Evolutionary conservation across 2,797 vertebrate genomes (phyloP).

Genomic region (Acanthurus leucopareius): DNA sequence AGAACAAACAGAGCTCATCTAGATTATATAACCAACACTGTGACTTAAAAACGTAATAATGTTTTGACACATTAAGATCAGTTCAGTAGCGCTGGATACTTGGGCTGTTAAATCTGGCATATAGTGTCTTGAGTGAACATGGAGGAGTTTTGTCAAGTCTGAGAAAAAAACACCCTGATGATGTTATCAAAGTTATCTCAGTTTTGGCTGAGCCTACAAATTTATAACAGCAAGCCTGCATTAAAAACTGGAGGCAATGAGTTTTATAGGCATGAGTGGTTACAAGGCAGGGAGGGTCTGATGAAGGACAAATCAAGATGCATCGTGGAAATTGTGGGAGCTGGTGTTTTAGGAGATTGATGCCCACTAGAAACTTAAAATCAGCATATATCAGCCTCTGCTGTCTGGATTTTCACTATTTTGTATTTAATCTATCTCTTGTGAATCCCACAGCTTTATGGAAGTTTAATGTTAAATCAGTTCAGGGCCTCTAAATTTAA

Average conservation of each 20-base stretch:
- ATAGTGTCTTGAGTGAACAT: not conserved
- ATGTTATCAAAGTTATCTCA: not conserved
- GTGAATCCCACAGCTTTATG: not conserved
- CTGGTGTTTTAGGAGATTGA: not conserved
- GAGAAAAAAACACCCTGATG: not conserved
- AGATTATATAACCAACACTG: too few species aligned
- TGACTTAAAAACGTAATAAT: too few species aligned
- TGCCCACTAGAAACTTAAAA: not conserved
- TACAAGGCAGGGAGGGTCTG: not conserved
- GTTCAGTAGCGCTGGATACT: too few species aligned
- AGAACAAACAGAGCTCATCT: too few species aligned
- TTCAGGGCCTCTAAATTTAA: not conserved
- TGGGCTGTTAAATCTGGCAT: not conserved
- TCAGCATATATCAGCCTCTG: not conserved
- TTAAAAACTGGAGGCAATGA: not conserved
- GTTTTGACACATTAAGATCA: too few species aligned
- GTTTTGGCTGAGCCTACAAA: not conserved
- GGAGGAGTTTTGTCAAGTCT: not conserved
- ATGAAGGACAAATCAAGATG: not conserved
- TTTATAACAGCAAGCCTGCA: not conserved
- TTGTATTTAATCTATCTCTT: not conserved
- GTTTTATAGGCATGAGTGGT: not conserved
- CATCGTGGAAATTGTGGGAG: not conserved
- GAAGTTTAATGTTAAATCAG: not conserved
- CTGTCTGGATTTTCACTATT: not conserved